These are phyloP conservation scores for Stegophylla sp. DNA, from an alignment of 2,888 invertebrate genomes.

Conservation along the genomic window DNA sequence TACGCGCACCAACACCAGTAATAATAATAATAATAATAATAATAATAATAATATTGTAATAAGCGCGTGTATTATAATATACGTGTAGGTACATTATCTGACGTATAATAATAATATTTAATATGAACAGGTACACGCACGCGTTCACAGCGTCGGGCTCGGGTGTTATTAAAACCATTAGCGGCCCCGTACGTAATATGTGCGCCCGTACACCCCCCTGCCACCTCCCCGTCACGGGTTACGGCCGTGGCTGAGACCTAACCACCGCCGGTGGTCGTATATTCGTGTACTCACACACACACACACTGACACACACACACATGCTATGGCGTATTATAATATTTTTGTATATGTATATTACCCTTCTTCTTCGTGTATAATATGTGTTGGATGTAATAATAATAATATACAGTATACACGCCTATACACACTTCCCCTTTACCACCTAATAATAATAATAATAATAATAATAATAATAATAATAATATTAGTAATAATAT, in stretches of 20 bases:
- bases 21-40: neutral
- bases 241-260: neutral
- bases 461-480: neutral
- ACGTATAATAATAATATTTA: neutral
- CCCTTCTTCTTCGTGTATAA: neutral
- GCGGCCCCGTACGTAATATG: conserved; percentile 21
- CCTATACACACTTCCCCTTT: conserved; percentile 4
- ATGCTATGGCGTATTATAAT: no score
- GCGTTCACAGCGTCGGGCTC: conserved; percentile 4
- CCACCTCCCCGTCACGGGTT: neutral
- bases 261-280: conserved; percentile 45
- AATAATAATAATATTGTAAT: conserved; percentile 39
- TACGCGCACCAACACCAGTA: neutral
- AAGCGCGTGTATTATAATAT: no score
- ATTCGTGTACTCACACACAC: neutral
- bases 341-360: neutral
- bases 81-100: neutral
- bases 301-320: neutral
- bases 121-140: conserved; percentile 4
- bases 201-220: neutral
- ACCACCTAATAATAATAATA: neutral
- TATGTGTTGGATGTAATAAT: neutral
- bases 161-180: conserved; percentile 58
- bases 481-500: neutral
- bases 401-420: neutral